phyloP scores from a whole-genome alignment of 2,888 invertebrate genomes.

The Eurytoma californica region DNA sequence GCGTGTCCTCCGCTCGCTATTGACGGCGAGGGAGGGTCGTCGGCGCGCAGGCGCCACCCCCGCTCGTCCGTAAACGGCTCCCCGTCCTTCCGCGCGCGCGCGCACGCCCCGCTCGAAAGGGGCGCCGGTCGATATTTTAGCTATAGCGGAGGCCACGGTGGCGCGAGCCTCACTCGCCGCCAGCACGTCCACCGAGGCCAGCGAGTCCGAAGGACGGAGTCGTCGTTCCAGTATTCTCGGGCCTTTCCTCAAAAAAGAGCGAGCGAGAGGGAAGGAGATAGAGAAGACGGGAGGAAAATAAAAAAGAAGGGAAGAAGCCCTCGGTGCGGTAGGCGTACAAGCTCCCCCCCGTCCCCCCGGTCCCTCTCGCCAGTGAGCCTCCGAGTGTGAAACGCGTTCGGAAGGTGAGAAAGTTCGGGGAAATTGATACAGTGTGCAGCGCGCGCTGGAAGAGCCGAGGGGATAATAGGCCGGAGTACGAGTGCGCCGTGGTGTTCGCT shows the following conservation, averaged over 20 bases:
- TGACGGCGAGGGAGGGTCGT: conserved; percentile 60
- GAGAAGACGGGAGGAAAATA: neutral
- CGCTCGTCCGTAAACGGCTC: conserved; percentile 1
- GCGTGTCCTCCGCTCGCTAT: conserved; percentile 58
- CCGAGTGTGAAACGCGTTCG: neutral
- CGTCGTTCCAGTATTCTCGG: conserved; percentile 37
- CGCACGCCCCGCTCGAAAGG: conserved; percentile 60
- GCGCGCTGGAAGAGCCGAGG: neutral
- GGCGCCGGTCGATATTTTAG: conserved; percentile 73
- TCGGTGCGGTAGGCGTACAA: too few species aligned
- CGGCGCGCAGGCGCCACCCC: conserved; percentile 66
- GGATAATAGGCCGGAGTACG: neutral
- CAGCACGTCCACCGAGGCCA: conserved; percentile 49
- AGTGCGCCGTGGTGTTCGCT: conserved; percentile 53
- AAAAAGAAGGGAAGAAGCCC: neutral
- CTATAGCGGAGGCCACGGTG: conserved; percentile 70
- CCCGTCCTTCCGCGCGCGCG: conserved; percentile 12
- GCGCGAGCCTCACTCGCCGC: conserved; percentile 66
- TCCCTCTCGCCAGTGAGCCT: neutral
- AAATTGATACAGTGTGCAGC: conserved; percentile 19
- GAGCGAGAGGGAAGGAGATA: too few species aligned
- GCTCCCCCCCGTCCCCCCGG: neutral
- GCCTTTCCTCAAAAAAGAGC: conserved; percentile 25
- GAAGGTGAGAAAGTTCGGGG: conserved; percentile 7
- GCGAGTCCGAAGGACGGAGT: conserved; percentile 21